A percentile compares a stretch with the other conserved stretches of the same genome.
phyloP scores from a whole-genome alignment of 2,113 vertebrate genomes.

The Scomber scombrus region DNA sequence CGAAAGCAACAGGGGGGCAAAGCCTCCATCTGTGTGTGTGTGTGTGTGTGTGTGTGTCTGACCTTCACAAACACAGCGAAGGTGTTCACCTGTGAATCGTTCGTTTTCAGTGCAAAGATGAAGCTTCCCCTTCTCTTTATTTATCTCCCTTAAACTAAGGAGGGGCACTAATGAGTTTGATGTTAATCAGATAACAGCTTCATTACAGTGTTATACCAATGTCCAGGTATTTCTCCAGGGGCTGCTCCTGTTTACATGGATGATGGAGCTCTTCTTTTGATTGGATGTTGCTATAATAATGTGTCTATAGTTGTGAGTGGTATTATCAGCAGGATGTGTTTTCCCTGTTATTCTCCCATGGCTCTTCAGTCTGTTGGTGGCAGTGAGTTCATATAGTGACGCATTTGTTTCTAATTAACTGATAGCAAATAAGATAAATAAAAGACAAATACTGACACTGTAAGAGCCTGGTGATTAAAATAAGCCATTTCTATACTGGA shows the following conservation, averaged over 20 bases:
- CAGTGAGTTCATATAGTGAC: background rate
- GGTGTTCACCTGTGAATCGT: slow-evolving; percentile 31
- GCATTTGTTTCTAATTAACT: no score
- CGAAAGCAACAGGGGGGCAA: slow-evolving; percentile 1
- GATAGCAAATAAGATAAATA: background rate
- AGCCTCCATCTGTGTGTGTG: slow-evolving; percentile 47
- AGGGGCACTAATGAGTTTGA: background rate
- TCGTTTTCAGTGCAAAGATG: background rate
- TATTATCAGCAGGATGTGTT: background rate
- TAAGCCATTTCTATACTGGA: background rate
- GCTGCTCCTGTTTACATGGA: no score
- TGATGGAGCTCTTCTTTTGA: no score
- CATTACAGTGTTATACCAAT: background rate
- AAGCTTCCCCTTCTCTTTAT: background rate
- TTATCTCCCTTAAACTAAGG: no score
- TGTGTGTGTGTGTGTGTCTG: slow-evolving; percentile 42
- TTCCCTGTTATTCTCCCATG: background rate
- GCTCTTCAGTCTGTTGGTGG: background rate
- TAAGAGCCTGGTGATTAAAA: background rate
- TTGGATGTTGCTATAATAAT: background rate
- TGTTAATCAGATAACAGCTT: background rate
- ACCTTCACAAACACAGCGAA: slow-evolving; percentile 34
- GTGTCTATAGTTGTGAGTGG: background rate
- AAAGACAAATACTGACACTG: background rate
- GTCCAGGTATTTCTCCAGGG: no score